A percentile compares a stretch with the other conserved stretches of the same genome.
Evolutionary conservation across 1,140 invertebrate species (phyloP).

Genomic region (Phymorhynchus buccinoides): DNA sequence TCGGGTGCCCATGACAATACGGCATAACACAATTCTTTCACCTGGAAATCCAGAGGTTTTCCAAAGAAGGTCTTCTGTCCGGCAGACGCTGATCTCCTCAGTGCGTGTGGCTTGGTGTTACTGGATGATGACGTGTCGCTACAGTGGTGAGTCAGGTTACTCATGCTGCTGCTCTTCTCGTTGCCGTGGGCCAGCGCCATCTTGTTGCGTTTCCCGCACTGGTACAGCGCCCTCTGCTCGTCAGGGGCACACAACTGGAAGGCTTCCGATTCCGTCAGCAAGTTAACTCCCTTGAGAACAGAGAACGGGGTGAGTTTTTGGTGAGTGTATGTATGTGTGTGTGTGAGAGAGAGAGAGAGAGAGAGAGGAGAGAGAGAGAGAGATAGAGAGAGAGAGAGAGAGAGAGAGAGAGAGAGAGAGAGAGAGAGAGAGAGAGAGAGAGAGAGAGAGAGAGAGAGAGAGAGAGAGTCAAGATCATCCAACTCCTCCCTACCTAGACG

Average conservation of each 20-base stretch:
- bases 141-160: constrained; percentile 29
- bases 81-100: constrained; percentile 40
- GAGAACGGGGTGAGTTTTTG: too few relatives aligned
- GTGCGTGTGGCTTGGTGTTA: background rate
- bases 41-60: constrained; percentile 53
- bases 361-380: too few relatives aligned
- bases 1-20: too few relatives aligned
- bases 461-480: too few relatives aligned
- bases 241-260: constrained; percentile 53
- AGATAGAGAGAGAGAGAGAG: too few relatives aligned
- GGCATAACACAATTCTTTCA: background rate
- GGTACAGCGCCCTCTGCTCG: constrained; percentile 48
- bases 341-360: too few relatives aligned
- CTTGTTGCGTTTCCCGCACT: constrained; percentile 44
- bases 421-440: too few relatives aligned
- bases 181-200: constrained; percentile 44
- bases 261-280: constrained; percentile 44
- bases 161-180: constrained; percentile 56
- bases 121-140: background rate
- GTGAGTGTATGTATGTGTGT: too few relatives aligned
- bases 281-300: background rate
- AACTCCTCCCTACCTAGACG: too few relatives aligned
- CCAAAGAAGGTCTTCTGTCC: constrained; percentile 45
- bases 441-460: too few relatives aligned
- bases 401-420: too few relatives aligned